Base-by-base conservation (phyloP, 2,888 invertebrate species). In the Nematopogon swammerdamellus region DNA sequence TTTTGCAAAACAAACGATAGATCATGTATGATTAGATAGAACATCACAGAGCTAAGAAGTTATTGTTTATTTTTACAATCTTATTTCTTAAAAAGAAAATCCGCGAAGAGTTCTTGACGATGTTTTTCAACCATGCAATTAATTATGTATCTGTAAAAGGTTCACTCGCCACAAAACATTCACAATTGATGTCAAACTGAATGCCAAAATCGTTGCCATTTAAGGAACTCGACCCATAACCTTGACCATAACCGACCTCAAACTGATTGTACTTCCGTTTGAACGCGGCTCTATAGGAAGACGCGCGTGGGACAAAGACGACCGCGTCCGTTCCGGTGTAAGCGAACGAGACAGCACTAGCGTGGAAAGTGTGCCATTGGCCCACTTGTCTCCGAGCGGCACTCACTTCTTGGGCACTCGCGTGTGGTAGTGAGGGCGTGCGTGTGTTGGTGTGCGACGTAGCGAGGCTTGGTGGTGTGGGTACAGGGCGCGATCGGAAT, bases 331-430 rank as follows among this genome's bases (percentile, higher is more conserved):
- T 11, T 47, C 46, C 43, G 47, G 16, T 61, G n/a, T n/a, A n/a
- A 51, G 57, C 52, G 59, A 62, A 57, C 52, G 60, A 53, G 61
- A 60, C 52, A 53, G 57, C 49, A 44, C 46, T 29, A 46, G 16
- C 18, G 14, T 63, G 60, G 70, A 71, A 71, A 71, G 74, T 75
- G 67, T 67, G 71, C 63, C 64, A 63, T 57, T 72, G 63, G 63
- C 68, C 59, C 63, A 61, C 61, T 61, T 67, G 55, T 53, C 59
- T 55, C 53, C 55, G 58, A 19, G 19, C 14, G 48, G 49, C 36
- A 48, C 25, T n/a, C n/a, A n/a, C n/a, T 49, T 49, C 51, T 52
- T 30, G 52, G 53, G 54, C 53, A 54, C 46, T 19, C 29, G 50
- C 54, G 54, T 52, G 42, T 54, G 58, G 50, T 50, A 19, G 36